Evolutionary conservation across 1,140 invertebrate species (phyloP).

Genomic region (Plutomurus gul): DNA sequence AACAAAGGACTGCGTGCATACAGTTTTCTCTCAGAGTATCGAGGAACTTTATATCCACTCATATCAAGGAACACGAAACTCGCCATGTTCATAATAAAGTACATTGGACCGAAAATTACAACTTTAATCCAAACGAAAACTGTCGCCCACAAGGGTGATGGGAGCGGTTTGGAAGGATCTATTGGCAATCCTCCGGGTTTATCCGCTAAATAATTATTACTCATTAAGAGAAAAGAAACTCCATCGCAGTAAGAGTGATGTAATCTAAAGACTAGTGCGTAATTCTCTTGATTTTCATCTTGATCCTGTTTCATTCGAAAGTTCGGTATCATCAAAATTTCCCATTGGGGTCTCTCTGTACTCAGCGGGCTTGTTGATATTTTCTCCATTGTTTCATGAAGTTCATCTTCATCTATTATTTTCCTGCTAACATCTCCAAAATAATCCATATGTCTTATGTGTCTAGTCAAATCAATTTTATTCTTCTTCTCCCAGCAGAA

Average conservation of each 20-base stretch:
- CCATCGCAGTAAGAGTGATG: slow-evolving; percentile 43
- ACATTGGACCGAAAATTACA: slow-evolving; percentile 30
- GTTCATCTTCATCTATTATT: slow-evolving; percentile 6
- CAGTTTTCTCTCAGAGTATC: slow-evolving; percentile 28
- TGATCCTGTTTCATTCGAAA: background rate
- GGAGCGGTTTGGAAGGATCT: slow-evolving; percentile 35
- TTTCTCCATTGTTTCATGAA: slow-evolving; percentile 24
- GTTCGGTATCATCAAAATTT: slow-evolving; percentile 42
- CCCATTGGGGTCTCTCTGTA: slow-evolving; percentile 37
- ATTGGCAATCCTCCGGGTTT: slow-evolving; percentile 31
- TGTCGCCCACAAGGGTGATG: background rate
- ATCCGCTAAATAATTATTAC: slow-evolving; percentile 40
- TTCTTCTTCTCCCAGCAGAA: slow-evolving; percentile 41
- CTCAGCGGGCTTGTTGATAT: background rate
- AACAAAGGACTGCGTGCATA: slow-evolving; percentile 33
- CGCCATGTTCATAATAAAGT: slow-evolving; percentile 12
- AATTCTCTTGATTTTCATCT: background rate
- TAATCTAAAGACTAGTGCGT: slow-evolving; percentile 35
- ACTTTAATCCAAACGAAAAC: slow-evolving; percentile 30
- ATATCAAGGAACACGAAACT: background rate
- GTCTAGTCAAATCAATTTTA: slow-evolving; percentile 30
- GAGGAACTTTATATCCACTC: slow-evolving; percentile 17
- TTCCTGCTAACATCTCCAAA: background rate
- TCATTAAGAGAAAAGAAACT: slow-evolving; percentile 37
- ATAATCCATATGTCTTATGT: slow-evolving; percentile 32